Evolutionary conservation across 2,797 vertebrate genomes (phyloP), one percentile per base, ranked within the genome.

Genomic region (Dermochelys coriacea): DNA sequence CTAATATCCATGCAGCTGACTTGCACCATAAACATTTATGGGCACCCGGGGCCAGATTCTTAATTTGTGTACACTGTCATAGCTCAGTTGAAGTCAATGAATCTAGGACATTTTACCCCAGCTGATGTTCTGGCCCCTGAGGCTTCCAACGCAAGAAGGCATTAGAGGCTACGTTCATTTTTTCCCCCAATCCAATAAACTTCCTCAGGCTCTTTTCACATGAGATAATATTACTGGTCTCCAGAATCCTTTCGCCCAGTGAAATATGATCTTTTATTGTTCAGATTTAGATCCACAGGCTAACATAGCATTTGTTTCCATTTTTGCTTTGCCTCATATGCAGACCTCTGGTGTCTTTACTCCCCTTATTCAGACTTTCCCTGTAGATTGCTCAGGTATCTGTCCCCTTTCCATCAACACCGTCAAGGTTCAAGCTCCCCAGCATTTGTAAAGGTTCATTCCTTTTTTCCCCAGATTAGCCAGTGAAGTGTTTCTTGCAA

Each of bases 131-230:
- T 86, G 59, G 61, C 87, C 86, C 86, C 89, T 71, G 84, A 92
- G 89, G 88, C 31, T 89, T 87, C 57, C 71, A 94, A 84, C 71
- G 57, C 10, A 77, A 8, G 34, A 29, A 78, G 45, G 45, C 15
- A 75, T 6, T 80, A 34, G 83, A 49, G 45, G 41, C 86, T 80
- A 85, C 85, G 80, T 88, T 91, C 45, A 83, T 92, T 49, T 89
- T 97, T 96, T 79, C 92, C 93, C 94, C 79, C 84, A 74, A 49
- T 55, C 88, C 77, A 91, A 34, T 94, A 95, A 93, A 80, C 84
- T 95, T 86, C 47, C 80, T 8, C 34, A 89, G 82, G 85, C 64
- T 41, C 91, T 96, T 94, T 89, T 95, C 45, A 86, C 94, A 95
- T 91, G 0, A 86, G 52, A 74, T 87, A 86, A 94, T 79, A 86